Conservation (phyloP, 2,113 vertebrate genomes). For the Hydropotes inermis region DNA sequence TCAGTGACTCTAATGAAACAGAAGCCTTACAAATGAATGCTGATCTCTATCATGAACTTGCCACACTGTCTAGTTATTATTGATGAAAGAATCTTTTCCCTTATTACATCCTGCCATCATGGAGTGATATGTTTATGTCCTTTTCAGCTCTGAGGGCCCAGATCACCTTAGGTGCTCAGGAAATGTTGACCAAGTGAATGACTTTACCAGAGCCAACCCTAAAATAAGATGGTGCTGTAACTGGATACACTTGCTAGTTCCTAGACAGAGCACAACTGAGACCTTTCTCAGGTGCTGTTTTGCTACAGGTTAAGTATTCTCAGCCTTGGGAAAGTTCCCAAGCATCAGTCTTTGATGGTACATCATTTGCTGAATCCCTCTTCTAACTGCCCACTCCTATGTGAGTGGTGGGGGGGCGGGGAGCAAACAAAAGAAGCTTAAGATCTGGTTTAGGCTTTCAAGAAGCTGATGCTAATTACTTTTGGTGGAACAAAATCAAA, state of each 20-base stretch:
- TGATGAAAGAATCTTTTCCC: neutral
- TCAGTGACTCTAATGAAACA: neutral
- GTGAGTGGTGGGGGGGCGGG: neutral
- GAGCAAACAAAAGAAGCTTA: neutral
- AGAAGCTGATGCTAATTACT: neutral
- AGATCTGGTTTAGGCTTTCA: neutral
- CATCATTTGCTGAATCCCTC: neutral
- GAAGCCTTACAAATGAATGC: neutral
- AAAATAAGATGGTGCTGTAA: neutral
- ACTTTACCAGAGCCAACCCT: neutral
- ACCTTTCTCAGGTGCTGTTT: neutral
- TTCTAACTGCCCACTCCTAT: neutral
- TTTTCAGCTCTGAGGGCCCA: neutral
- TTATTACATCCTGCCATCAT: neutral
- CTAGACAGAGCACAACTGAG: neutral
- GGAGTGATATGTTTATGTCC: neutral
- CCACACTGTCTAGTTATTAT: neutral
- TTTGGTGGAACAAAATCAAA: neutral
- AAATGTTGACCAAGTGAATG: too few species aligned
- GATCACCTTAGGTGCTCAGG: neutral
- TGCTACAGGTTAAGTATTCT: neutral
- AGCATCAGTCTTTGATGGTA: neutral
- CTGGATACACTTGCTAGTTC: neutral
- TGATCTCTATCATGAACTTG: neutral
- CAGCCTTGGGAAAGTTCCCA: neutral